Evolutionary conservation across 2,888 invertebrate genomes (phyloP).

Genomic region (Pseudococcus viburni): DNA sequence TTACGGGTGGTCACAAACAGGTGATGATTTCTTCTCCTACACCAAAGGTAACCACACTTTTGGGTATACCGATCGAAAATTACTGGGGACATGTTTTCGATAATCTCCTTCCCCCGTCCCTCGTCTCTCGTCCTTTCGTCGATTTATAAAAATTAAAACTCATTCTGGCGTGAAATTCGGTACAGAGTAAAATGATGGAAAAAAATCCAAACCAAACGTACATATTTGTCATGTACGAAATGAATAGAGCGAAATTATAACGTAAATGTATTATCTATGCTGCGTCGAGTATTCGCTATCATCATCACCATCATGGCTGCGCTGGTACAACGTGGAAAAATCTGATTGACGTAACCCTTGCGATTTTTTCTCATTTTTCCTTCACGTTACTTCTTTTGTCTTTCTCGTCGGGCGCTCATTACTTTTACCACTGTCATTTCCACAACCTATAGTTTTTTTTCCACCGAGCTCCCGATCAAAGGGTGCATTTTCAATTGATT

Average conservation of each 20-base stretch:
- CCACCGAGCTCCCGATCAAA: slow-evolving; percentile 59
- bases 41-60: neutral
- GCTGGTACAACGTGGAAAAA: slow-evolving; percentile 10
- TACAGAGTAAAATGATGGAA: neutral
- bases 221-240: neutral
- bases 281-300: slow-evolving; percentile 17
- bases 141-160: slow-evolving; percentile 17
- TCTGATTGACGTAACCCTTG: slow-evolving; percentile 56
- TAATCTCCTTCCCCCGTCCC: neutral
- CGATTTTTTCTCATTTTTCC: slow-evolving; percentile 58
- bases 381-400: slow-evolving; percentile 61
- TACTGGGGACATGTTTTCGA: neutral
- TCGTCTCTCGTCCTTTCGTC: neutral
- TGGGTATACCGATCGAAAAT: neutral
- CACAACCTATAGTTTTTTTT: slow-evolving; percentile 63
- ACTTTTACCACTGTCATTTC: slow-evolving; percentile 63
- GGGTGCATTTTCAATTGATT: slow-evolving; percentile 67
- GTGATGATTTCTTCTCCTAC: neutral
- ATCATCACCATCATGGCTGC: neutral
- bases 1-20: slow-evolving; percentile 43
- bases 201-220: neutral
- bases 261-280: slow-evolving; percentile 42
- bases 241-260: slow-evolving; percentile 29
- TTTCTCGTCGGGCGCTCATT: slow-evolving; percentile 60
- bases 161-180: neutral